A percentile compares a stretch with the other conserved stretches of the same genome.
phyloP scores from a whole-genome alignment of 2,888 invertebrate genomes.

The Tribolium freemani region DNA sequence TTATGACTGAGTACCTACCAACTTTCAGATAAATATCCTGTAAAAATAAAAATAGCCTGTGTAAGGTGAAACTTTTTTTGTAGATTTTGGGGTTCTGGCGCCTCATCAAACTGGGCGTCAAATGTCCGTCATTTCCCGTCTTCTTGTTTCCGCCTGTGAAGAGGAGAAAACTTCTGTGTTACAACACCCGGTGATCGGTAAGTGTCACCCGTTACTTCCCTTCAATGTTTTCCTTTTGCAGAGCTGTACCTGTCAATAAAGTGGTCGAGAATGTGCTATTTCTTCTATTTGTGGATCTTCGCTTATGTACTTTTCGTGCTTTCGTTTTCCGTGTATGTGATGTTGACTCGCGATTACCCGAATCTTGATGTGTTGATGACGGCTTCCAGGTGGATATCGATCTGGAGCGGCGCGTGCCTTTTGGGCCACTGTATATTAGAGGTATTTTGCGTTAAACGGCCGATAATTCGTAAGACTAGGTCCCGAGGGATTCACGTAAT shows the following conservation, averaged over 20 bases:
- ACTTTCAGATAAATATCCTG: no score
- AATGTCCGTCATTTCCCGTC: slow-evolving; percentile 67
- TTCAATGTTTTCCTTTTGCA: slow-evolving; percentile 31
- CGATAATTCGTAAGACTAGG: slow-evolving; percentile 7
- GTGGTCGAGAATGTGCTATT: slow-evolving; percentile 69
- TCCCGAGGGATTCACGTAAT: background rate
- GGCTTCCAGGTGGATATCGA: slow-evolving; percentile 57
- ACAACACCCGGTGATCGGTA: slow-evolving; percentile 68
- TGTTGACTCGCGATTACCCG: slow-evolving; percentile 52
- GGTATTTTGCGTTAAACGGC: slow-evolving; percentile 48
- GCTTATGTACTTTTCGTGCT: slow-evolving; percentile 66
- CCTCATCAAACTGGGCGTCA: slow-evolving; percentile 63
- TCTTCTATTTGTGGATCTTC: slow-evolving; percentile 67
- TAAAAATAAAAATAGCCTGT: no score
- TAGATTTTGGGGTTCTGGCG: slow-evolving; percentile 66
- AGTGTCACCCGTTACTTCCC: background rate
- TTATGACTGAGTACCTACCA: no score
- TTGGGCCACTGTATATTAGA: slow-evolving; percentile 61
- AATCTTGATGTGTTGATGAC: slow-evolving; percentile 43
- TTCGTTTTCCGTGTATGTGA: slow-evolving; percentile 65
- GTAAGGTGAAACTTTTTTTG: no score
- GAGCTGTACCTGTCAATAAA: slow-evolving; percentile 63
- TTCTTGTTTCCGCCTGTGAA: slow-evolving; percentile 65
- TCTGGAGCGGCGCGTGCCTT: slow-evolving; percentile 57
- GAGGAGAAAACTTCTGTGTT: slow-evolving; percentile 65